Percentiles rank a stretch among this genome's conserved stretches.
phyloP scores from a whole-genome alignment of 2,113 vertebrate species.

The Eretmochelys imbricata region DNA sequence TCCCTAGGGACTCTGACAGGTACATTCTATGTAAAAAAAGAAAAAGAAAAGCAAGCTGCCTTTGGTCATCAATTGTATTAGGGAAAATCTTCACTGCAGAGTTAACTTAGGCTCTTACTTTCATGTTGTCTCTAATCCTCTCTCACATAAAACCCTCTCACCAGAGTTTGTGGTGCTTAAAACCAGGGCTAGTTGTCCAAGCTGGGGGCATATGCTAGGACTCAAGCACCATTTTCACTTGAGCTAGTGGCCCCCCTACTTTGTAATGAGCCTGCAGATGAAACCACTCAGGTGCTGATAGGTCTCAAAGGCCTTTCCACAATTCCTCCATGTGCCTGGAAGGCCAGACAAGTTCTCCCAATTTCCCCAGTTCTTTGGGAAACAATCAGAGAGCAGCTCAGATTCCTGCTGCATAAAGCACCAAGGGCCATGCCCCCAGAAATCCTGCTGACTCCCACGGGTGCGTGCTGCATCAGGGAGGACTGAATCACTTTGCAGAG shows the following conservation, averaged over 20 bases:
- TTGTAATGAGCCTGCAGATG: not conserved
- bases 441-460: not conserved
- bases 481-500: not conserved
- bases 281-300: not conserved
- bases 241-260: not conserved
- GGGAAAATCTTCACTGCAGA: not conserved
- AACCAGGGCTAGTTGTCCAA: not conserved
- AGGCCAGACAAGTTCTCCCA: not conserved
- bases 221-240: not conserved
- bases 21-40: not conserved
- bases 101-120: not conserved
- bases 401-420: not conserved
- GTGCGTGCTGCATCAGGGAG: not conserved
- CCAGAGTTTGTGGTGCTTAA: not conserved
- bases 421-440: too few species aligned
- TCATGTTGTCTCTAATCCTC: not conserved
- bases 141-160: not conserved
- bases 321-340: not conserved
- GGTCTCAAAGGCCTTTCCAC: not conserved
- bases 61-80: not conserved
- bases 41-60: not conserved
- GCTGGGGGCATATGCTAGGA: not conserved
- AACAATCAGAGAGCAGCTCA: not conserved
- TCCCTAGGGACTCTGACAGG: not conserved
- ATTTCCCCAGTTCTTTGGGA: not conserved